Base-by-base conservation (phyloP, 2,797 vertebrate genomes). In the Trachurus trachurus region DNA sequence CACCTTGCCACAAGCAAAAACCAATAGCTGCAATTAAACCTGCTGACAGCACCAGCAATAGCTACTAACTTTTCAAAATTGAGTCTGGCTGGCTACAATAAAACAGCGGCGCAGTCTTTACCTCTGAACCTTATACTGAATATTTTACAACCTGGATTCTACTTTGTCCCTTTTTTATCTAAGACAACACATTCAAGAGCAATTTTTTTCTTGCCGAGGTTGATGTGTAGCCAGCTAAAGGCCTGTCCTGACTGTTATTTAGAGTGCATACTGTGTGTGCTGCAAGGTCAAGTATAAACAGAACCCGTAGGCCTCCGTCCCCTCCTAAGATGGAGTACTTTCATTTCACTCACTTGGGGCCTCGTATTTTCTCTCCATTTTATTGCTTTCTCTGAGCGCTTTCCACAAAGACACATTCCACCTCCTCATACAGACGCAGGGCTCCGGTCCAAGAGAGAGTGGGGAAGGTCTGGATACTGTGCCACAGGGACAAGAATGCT, bases 391-490 rank as follows among this genome's bases (percentile, higher is more conserved):
- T 89, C 85, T 79, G 75, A 91, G 89, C 81, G 71, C 82, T 87
- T 92, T 91, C 87, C 88, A 91, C 87, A 92, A 90, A 93, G 93
- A 93, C 86, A 90, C 90, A 92, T 90, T 92, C 90, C 88, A 92
- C 81, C 86, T 89, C 90, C 88, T 87, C 87, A 70, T 79, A 81
- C 87, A 91, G 83, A 87, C 83, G 70, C 82, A 60, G 79, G 87
- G 90, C 90, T 83, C 70, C 64, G 7, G 57, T 92, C 90, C 93
- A 92, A 87, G 70, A 84, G 69, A 73, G 83, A 81, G 81, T 13
- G 58, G 71, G 87, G 75, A 90, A 82, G 87, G 88, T 84, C 84
- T 89, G 87, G 81, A 88, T 85, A 82, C 81, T 73, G 80, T 84
- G 88, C 91, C 87, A 90, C 77, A 73, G 83, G 89, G 88, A 89